These are phyloP conservation scores for Lates japonicus DNA, from an alignment of 2,797 vertebrate genomes.

Conservation along the genomic window DNA sequence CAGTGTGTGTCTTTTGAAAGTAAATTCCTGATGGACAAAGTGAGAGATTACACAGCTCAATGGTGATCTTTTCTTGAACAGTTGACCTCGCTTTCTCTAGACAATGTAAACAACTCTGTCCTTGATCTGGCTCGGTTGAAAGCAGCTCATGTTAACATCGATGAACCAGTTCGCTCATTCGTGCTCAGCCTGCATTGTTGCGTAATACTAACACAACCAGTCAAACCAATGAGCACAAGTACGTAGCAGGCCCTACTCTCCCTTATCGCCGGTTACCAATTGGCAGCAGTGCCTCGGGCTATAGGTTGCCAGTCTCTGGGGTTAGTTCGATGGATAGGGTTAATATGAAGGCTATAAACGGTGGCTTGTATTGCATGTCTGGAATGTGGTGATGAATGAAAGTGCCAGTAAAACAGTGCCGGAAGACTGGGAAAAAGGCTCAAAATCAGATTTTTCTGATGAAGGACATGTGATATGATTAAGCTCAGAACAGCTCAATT, in stretches of 20 bases:
- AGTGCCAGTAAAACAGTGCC: not conserved
- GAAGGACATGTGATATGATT: not conserved
- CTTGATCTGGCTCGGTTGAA: constrained; percentile 59
- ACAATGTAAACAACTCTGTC: constrained; percentile 60
- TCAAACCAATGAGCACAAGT: constrained; percentile 71
- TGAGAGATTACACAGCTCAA: constrained; percentile 15
- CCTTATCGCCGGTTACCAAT: constrained; percentile 50
- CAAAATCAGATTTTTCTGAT: not conserved
- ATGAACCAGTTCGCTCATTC: constrained; percentile 69
- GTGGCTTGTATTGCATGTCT: constrained; percentile 24
- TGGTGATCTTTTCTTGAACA: constrained; percentile 33
- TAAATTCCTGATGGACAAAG: constrained; percentile 25
- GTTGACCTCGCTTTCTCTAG: constrained; percentile 35
- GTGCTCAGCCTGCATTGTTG: constrained; percentile 36
- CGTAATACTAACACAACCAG: constrained; percentile 56
- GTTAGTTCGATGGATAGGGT: constrained; percentile 45
- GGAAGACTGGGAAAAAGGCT: not conserved
- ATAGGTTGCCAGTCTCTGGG: constrained; percentile 37
- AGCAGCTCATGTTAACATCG: constrained; percentile 46
- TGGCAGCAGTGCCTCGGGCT: constrained; percentile 52
- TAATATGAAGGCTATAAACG: constrained; percentile 1
- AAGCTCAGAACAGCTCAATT: not conserved
- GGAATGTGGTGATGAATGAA: constrained; percentile 20
- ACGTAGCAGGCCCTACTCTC: constrained; percentile 53
- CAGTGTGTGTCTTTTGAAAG: constrained; percentile 33